Percentiles rank a stretch among this genome's conserved stretches.
Conservation (phyloP, 1,140 invertebrate species). For the Trichonephila inaurata region DNA sequence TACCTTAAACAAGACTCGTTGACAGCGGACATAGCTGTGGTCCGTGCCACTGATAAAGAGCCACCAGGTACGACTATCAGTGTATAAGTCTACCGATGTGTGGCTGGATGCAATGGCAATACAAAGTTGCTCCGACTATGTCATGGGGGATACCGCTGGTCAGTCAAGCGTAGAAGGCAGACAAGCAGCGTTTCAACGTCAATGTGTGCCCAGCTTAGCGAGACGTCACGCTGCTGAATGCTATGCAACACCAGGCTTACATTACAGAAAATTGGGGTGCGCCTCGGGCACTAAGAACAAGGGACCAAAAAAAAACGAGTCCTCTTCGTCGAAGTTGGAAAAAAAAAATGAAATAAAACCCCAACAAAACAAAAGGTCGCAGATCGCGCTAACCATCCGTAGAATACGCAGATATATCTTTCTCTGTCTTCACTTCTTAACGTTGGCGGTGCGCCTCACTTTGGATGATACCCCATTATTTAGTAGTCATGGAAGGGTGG, state of each 20-base stretch:
- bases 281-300: constrained; percentile 65
- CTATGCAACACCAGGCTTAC: constrained; percentile 76
- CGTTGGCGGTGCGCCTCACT: constrained; percentile 60
- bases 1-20: constrained; percentile 50
- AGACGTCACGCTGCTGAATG: constrained; percentile 75
- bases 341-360: constrained; percentile 51
- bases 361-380: constrained; percentile 69
- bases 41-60: constrained; percentile 15
- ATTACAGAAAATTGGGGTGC: constrained; percentile 77
- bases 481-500: constrained; percentile 74
- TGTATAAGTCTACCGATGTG: constrained; percentile 21
- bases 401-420: constrained; percentile 72
- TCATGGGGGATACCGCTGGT: constrained; percentile 68
- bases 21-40: constrained; percentile 53
- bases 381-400: constrained; percentile 70
- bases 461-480: constrained; percentile 76
- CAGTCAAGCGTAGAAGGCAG: constrained; percentile 69
- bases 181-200: constrained; percentile 73
- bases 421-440: constrained; percentile 58
- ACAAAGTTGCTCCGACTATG: constrained; percentile 67
- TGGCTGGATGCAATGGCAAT: constrained; percentile 29
- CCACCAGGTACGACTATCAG: constrained; percentile 3
- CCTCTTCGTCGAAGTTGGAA: constrained; percentile 53
- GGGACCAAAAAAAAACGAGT: constrained; percentile 23
- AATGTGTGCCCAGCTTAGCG: constrained; percentile 74